phyloP scores from a whole-genome alignment of 2,888 invertebrate genomes.

The Dugesia japonica region DNA sequence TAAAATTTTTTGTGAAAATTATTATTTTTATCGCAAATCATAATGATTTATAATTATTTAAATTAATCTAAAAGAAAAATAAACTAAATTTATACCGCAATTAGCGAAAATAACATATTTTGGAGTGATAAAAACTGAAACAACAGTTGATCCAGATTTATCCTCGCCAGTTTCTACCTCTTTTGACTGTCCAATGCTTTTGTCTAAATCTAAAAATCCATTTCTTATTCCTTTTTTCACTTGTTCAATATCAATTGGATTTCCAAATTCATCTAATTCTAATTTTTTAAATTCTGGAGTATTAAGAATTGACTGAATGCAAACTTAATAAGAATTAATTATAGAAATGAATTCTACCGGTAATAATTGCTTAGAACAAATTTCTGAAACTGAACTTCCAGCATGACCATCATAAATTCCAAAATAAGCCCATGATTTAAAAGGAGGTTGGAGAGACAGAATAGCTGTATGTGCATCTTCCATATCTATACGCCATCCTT shows the following conservation, averaged over 20 bases:
- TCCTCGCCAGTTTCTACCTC: slow-evolving; percentile 61
- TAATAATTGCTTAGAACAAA: slow-evolving; percentile 62
- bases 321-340: neutral
- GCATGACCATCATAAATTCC: slow-evolving; percentile 99
- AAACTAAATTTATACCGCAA: slow-evolving; percentile 50
- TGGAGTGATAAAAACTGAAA: slow-evolving; percentile 85
- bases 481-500: slow-evolving; percentile 82
- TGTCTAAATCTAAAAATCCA: slow-evolving; percentile 59
- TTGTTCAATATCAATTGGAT: slow-evolving; percentile 29
- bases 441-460: slow-evolving; percentile 55
- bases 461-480: slow-evolving; percentile 91
- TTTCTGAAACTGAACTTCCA: slow-evolving; percentile 69
- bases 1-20: no score
- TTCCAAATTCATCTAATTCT: neutral
- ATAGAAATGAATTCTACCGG: neutral
- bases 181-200: neutral
- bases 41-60: no score
- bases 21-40: no score
- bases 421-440: slow-evolving; percentile 62
- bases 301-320: slow-evolving; percentile 66
- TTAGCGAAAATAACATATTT: slow-evolving; percentile 53
- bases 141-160: slow-evolving; percentile 90
- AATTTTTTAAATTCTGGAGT: slow-evolving; percentile 61
- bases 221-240: slow-evolving; percentile 49
- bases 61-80: no score